phyloP scores from a whole-genome alignment of 1,140 invertebrate species.

The Cyphomyrmex costatus region DNA sequence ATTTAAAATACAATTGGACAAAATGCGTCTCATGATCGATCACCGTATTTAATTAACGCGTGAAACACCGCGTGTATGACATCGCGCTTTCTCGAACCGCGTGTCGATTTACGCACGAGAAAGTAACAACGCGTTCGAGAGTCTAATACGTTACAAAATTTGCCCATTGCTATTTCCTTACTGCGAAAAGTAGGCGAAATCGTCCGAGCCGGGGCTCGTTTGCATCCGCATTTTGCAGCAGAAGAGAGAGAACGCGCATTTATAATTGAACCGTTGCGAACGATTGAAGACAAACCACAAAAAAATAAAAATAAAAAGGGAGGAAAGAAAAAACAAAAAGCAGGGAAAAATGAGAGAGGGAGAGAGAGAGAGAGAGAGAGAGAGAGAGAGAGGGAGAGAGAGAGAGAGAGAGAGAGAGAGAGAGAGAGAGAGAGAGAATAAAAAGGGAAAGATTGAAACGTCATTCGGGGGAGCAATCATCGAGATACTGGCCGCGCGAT shows the following conservation, averaged over 20 bases:
- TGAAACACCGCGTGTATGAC: neutral
- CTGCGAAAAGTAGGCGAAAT: neutral
- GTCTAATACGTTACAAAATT: constrained; percentile 25
- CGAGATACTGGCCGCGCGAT: constrained; percentile 74
- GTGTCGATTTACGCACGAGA: constrained; percentile 16
- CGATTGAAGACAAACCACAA: constrained; percentile 30
- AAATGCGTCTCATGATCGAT: neutral
- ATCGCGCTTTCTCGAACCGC: constrained; percentile 1
- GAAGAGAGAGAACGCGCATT: constrained; percentile 19
- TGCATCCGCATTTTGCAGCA: constrained; percentile 28
- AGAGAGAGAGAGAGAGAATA: constrained; percentile 11
- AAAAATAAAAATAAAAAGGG: constrained; percentile 41
- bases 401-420: neutral
- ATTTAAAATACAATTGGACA: neutral
- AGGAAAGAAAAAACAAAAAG: constrained; percentile 30
- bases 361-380: neutral
- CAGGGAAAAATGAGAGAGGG: neutral
- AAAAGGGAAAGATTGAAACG: constrained; percentile 82
- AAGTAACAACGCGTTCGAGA: constrained; percentile 9
- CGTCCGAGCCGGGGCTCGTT: neutral
- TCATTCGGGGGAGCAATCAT: constrained; percentile 82
- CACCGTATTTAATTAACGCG: constrained; percentile 35
- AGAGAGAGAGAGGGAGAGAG: neutral
- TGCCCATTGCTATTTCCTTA: constrained; percentile 14
- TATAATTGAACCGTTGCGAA: constrained; percentile 44